Conservation (phyloP, 2,797 vertebrate genomes). For the Bucorvus abyssinicus region DNA sequence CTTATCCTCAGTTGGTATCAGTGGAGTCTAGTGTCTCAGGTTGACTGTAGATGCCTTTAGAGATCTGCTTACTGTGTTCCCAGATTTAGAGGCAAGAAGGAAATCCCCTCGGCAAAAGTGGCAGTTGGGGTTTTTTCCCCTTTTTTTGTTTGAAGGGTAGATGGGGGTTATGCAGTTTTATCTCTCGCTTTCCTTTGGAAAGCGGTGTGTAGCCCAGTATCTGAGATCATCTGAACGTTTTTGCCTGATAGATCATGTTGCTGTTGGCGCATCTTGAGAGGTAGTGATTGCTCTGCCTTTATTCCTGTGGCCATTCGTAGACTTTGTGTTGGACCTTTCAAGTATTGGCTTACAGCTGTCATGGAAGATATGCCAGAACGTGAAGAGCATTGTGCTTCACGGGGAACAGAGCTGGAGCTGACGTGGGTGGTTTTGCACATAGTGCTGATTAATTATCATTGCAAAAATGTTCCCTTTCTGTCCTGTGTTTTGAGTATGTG, state of each 20-base stretch:
- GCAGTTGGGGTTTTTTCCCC: neutral
- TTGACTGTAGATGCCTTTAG: neutral
- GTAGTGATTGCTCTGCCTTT: neutral
- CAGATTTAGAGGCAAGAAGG: neutral
- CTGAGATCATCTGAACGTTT: neutral
- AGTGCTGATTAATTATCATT: neutral
- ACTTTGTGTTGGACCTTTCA: neutral
- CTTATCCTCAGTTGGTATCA: neutral
- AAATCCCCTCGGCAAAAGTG: neutral
- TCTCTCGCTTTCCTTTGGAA: neutral
- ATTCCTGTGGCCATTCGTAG: neutral
- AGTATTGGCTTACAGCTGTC: neutral
- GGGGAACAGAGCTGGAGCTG: neutral
- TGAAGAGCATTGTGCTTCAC: neutral
- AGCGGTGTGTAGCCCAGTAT: neutral
- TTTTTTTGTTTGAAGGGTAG: neutral
- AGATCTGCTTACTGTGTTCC: neutral
- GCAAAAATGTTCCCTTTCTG: neutral
- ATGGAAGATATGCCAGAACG: neutral
- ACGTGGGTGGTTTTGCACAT: neutral
- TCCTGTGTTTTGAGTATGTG: neutral
- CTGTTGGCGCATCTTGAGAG: neutral
- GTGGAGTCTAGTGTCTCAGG: neutral
- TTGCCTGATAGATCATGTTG: neutral
- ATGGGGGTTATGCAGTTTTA: neutral